A percentile compares a stretch with the other conserved stretches of the same genome.
Evolutionary conservation across 2,113 vertebrate genomes (phyloP).

Genomic region (Callaeas wilsoni): DNA sequence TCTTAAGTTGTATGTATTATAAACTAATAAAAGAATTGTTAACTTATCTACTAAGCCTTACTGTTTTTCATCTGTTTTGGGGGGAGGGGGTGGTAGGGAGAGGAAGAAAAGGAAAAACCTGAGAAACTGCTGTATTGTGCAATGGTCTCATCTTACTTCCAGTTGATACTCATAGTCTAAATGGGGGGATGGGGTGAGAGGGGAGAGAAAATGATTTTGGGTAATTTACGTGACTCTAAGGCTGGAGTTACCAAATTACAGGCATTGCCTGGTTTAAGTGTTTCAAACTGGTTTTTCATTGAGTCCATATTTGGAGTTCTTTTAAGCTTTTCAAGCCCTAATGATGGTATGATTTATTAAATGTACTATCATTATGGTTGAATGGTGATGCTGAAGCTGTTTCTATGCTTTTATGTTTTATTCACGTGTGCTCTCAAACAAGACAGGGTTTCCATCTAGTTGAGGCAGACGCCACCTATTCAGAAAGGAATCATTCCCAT

Average conservation of each 20-base stretch:
- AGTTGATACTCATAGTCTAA: not conserved
- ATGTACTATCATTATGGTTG: not conserved
- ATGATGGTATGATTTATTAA: not conserved
- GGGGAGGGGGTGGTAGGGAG: too few species aligned
- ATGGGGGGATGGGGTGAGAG: fast-evolving
- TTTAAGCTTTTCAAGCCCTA: not conserved
- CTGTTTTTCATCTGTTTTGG: not conserved
- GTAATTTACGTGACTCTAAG: not conserved
- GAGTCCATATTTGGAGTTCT: not conserved
- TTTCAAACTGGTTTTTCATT: not conserved
- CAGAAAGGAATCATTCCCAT: not conserved
- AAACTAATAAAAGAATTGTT: constrained; percentile 53
- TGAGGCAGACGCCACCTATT: not conserved
- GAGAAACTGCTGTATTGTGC: not conserved
- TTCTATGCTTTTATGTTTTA: not conserved
- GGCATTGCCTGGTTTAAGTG: not conserved
- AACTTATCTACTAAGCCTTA: not conserved
- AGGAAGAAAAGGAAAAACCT: not conserved
- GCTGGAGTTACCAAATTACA: not conserved
- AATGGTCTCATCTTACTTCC: not conserved
- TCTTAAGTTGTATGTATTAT: constrained; percentile 57
- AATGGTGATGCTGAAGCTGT: not conserved
- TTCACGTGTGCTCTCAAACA: not conserved
- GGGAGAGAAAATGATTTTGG: not conserved
- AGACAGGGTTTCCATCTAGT: not conserved